Evolutionary conservation across 2,113 vertebrate species (phyloP).

Genomic region (Camelus dromedarius): DNA sequence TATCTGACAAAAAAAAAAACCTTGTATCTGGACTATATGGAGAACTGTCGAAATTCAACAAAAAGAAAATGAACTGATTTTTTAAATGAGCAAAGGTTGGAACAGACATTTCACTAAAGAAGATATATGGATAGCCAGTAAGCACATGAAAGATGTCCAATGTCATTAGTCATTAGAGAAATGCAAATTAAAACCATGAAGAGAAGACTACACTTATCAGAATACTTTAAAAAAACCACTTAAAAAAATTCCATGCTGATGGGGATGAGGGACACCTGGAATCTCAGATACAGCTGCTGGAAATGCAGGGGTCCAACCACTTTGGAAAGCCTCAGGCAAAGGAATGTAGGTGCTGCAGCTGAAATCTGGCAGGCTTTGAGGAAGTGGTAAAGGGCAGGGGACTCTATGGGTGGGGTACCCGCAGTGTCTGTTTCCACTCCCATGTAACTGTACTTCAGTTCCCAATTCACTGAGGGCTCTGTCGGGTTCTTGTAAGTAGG

Average conservation of each 20-base stretch:
- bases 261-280: neutral
- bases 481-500: neutral
- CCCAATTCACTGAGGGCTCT: neutral
- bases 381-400: neutral
- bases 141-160: neutral
- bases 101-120: neutral
- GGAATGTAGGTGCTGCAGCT: neutral
- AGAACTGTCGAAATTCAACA: constrained; percentile 19
- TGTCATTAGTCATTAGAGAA: neutral
- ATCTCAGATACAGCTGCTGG: neutral
- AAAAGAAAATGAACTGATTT: neutral
- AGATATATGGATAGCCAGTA: neutral
- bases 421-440: neutral
- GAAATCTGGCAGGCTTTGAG: neutral
- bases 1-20: neutral
- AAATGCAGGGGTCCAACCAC: neutral
- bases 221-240: neutral
- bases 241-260: neutral
- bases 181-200: neutral
- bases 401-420: neutral
- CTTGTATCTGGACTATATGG: neutral
- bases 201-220: neutral
- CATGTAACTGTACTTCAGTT: neutral
- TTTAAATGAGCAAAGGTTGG: neutral
- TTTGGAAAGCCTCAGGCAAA: neutral